Percentiles rank a stretch among this genome's conserved stretches.
Conservation (phyloP, 2,113 vertebrate species). For the Steatornis caripensis region DNA sequence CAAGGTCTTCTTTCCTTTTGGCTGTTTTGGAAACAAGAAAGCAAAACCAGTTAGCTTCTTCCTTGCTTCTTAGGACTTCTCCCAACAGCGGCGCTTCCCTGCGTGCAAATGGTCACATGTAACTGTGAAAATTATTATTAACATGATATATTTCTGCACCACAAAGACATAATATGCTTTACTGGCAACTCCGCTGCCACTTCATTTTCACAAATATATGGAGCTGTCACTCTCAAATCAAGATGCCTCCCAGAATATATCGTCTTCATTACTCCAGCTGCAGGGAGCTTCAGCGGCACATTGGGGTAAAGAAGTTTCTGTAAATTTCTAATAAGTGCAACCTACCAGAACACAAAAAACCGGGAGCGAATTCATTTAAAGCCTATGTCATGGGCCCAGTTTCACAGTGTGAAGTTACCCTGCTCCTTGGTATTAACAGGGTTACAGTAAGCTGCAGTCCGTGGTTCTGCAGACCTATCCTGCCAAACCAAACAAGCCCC, state of each 20-base stretch:
- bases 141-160: not conserved
- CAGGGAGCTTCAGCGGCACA: not conserved
- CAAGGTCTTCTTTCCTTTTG: conserved; percentile 48
- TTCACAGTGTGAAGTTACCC: not conserved
- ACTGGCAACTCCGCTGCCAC: not conserved
- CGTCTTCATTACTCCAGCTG: not conserved
- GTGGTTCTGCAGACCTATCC: not conserved
- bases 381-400: not conserved
- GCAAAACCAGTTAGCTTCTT: not conserved
- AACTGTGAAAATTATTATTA: conserved; percentile 1
- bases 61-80: not conserved
- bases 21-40: conserved; percentile 11
- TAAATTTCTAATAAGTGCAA: not conserved
- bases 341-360: not conserved
- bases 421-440: not conserved
- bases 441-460: not conserved
- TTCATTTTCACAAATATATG: conserved; percentile 53
- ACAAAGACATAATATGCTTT: not conserved
- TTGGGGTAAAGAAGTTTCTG: not conserved
- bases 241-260: not conserved
- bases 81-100: not conserved
- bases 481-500: not conserved
- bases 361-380: not conserved
- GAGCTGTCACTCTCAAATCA: conserved; percentile 56
- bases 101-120: accelerated